Evolutionary conservation across 2,797 vertebrate species (phyloP).

Genomic region (Odontamblyopus rebecca): DNA sequence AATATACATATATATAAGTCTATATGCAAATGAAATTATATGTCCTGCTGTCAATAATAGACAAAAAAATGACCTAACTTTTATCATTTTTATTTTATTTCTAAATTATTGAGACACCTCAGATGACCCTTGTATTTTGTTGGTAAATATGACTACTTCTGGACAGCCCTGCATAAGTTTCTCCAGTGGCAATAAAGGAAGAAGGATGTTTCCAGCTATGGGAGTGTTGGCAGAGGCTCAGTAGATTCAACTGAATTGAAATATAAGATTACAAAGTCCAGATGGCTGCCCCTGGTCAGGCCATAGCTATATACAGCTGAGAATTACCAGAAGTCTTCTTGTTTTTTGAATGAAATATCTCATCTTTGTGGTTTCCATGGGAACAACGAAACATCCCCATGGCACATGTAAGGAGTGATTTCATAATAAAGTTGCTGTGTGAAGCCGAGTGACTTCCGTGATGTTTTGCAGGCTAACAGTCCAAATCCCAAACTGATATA

Average conservation of each 20-base stretch:
- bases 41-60: slow-evolving; percentile 9
- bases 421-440: slow-evolving; percentile 49
- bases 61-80: slow-evolving; percentile 3
- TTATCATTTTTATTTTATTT: no score
- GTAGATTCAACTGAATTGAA: slow-evolving; percentile 47
- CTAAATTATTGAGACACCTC: no score
- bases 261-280: slow-evolving; percentile 50
- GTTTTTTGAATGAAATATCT: slow-evolving; percentile 49
- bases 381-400: slow-evolving; percentile 60
- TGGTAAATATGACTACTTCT: no score
- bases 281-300: slow-evolving; percentile 38
- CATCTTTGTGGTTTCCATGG: slow-evolving; percentile 53
- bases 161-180: background rate
- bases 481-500: slow-evolving; percentile 47
- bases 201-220: slow-evolving; percentile 32
- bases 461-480: slow-evolving; percentile 52
- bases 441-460: slow-evolving; percentile 29
- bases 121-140: no score
- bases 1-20: background rate
- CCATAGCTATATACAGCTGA: slow-evolving; percentile 28
- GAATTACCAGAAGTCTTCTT: slow-evolving; percentile 28
- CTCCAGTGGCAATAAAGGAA: slow-evolving; percentile 20
- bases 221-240: slow-evolving; percentile 33
- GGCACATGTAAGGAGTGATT: slow-evolving; percentile 25
- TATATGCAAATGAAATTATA: background rate